A percentile compares a stretch with the other conserved stretches of the same genome.
Conservation (phyloP, 2,888 invertebrate genomes). For the Zaprionus obscuricornis region DNA sequence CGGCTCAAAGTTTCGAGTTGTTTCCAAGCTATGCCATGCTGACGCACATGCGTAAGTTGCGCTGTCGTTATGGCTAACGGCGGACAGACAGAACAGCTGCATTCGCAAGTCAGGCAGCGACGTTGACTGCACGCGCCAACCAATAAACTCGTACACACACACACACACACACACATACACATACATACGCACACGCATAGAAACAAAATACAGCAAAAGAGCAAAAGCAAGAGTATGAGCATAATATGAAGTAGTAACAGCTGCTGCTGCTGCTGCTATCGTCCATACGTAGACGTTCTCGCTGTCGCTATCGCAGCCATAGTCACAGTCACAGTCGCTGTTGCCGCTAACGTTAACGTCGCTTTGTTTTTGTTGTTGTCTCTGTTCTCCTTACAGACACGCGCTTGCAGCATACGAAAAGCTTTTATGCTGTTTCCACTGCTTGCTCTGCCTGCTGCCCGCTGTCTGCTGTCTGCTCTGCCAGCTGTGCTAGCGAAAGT, state of each 20-base stretch:
- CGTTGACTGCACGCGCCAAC: conserved; percentile 31
- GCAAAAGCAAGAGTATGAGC: no score
- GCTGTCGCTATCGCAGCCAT: conserved; percentile 7
- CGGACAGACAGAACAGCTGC: no score
- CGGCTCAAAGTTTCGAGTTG: conserved; percentile 37
- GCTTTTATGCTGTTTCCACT: no score
- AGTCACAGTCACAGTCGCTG: neutral
- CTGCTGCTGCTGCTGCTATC: conserved; percentile 25
- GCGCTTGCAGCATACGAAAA: no score
- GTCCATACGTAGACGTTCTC: no score
- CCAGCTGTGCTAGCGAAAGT: conserved; percentile 10
- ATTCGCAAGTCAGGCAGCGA: conserved; percentile 9
- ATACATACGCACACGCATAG: conserved; percentile 5
- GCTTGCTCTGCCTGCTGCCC: no score
- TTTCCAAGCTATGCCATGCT: conserved; percentile 45
- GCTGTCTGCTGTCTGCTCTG: conserved; percentile 30
- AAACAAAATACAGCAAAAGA: conserved; percentile 18
- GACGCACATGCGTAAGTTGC: conserved; percentile 62
- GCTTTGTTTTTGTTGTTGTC: conserved; percentile 8
- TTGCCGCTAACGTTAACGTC: no score
- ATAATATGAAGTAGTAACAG: conserved; percentile 20
- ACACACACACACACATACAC: conserved; percentile 9
- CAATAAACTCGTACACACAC: conserved; percentile 34
- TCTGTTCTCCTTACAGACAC: no score
- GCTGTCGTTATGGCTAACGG: conserved; percentile 31